These are phyloP conservation scores for Myiagra hebetior DNA, from an alignment of 2,113 vertebrate species.

Conservation along the genomic window DNA sequence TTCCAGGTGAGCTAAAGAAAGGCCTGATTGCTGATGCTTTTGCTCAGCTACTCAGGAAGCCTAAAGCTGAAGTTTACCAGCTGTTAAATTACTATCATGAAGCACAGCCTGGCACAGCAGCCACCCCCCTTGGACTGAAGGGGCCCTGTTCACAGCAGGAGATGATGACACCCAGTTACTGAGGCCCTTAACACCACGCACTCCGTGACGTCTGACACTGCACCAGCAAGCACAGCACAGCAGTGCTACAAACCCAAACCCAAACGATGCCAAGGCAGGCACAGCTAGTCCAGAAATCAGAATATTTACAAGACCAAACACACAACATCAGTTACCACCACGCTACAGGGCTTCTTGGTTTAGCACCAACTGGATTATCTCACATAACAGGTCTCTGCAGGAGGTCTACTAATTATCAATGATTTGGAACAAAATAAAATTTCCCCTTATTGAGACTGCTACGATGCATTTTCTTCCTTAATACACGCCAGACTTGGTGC, in stretches of 20 bases:
- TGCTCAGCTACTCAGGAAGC: not conserved
- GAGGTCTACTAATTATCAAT: not conserved
- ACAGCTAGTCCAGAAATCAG: not conserved
- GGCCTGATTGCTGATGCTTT: not conserved
- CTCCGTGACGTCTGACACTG: not conserved
- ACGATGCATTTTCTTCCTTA: not conserved
- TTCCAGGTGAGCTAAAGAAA: not conserved
- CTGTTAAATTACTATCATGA: not conserved
- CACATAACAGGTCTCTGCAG: fast-evolving
- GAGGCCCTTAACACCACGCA: not conserved
- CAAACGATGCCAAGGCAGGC: not conserved
- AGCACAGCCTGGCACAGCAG: not conserved
- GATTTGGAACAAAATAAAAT: not conserved
- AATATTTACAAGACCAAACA: not conserved
- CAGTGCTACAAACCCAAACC: not conserved
- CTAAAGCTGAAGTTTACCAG: not conserved
- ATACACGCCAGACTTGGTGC: not conserved
- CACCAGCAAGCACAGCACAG: not conserved
- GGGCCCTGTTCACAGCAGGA: not conserved
- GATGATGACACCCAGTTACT: not conserved
- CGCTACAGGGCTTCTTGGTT: not conserved
- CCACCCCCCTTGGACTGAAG: not conserved
- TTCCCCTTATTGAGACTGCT: not conserved
- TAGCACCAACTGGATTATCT: not conserved
- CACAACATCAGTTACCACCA: not conserved